Percentiles rank a stretch among this genome's conserved stretches.
phyloP scores from a whole-genome alignment of 2,888 invertebrate genomes.

The Lasioglossum lativentre region DNA sequence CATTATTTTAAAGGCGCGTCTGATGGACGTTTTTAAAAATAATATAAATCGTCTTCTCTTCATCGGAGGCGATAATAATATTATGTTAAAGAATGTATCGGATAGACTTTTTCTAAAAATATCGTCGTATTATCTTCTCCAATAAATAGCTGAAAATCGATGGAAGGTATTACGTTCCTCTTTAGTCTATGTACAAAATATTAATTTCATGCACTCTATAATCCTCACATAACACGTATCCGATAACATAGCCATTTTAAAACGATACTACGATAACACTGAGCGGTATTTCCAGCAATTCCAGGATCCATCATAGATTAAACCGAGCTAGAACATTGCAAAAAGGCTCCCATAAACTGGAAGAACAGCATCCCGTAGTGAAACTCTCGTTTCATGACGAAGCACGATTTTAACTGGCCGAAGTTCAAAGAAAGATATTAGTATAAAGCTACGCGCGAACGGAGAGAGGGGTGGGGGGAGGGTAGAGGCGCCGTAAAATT shows the following conservation, averaged over 20 bases:
- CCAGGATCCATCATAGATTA: neutral
- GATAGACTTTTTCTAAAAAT: no score
- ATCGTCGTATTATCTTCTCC: no score
- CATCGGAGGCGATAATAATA: no score
- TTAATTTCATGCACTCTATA: neutral
- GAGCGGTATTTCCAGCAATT: neutral
- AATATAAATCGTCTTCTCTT: no score
- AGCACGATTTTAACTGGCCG: neutral
- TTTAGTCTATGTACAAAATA: neutral
- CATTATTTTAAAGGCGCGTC: no score
- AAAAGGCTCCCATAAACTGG: neutral
- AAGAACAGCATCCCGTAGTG: neutral
- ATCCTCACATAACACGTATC: neutral
- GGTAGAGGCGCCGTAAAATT: neutral
- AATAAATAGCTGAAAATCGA: no score
- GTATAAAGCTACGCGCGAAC: neutral
- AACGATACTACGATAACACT: neutral
- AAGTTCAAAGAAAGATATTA: neutral
- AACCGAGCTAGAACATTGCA: neutral
- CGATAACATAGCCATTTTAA: neutral
- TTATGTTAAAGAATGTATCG: no score
- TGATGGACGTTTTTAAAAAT: no score
- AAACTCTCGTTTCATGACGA: neutral
- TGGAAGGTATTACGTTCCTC: no score
- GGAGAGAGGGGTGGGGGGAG: no score